Conservation (phyloP, 2,113 vertebrate species). For the Rattus norvegicus region GRCr8 NC_086020.1:49851501-49852000, state of each 20-base stretch:
- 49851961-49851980: background rate
- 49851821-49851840: background rate
- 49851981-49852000: background rate
- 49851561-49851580: background rate
- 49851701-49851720: background rate
- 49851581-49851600: background rate
- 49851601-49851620: background rate
- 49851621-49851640: background rate
- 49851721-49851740: background rate
- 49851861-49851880: background rate
- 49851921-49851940: background rate
- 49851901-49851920: background rate
- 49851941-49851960: conserved; percentile 6
- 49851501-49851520: background rate
- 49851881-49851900: background rate
- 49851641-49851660: background rate
- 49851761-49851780: background rate
- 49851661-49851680: background rate
- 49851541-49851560: background rate
- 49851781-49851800: background rate
- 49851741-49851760: background rate
- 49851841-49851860: background rate
- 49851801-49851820: background rate
- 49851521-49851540: too few relatives aligned
- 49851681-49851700: background rate